Conservation (phyloP, 1,140 invertebrate species). For the Diorhabda elongata region DNA sequence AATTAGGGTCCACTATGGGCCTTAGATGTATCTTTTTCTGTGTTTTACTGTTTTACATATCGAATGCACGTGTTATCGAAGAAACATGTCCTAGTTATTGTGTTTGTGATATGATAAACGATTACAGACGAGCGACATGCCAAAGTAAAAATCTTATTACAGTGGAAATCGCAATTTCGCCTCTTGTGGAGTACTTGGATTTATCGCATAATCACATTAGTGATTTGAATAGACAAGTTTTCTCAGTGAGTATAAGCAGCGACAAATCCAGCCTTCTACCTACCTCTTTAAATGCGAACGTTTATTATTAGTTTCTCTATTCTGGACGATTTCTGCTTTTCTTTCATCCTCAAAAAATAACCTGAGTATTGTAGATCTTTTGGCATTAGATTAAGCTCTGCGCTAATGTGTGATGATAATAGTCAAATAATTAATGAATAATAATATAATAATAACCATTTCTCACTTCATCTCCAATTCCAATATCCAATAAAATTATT, state of each 20-base stretch:
- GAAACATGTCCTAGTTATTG: conserved; percentile 51
- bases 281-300: too few relatives aligned
- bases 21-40: conserved; percentile 1
- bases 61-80: conserved; percentile 15
- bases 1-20: neutral
- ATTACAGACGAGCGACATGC: conserved; percentile 50
- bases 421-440: neutral
- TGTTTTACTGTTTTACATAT: conserved; percentile 6
- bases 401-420: neutral
- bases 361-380: neutral
- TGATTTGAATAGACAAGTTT: conserved; percentile 51
- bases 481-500: too few relatives aligned
- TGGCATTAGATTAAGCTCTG: neutral
- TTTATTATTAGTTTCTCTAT: neutral
- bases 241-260: conserved; percentile 46
- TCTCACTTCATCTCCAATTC: too few relatives aligned
- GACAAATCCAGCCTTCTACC: neutral
- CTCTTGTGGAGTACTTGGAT: conserved; percentile 50
- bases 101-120: conserved; percentile 50
- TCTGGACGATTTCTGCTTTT: neutral
- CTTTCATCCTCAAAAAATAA: neutral
- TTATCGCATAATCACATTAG: conserved; percentile 51
- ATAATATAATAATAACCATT: too few relatives aligned
- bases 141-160: conserved; percentile 49
- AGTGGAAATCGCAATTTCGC: conserved; percentile 49